Evolutionary conservation across 2,797 vertebrate species (phyloP), one percentile per base, ranked within the genome.

Genomic region (Chaetodon trifasciatus): DNA sequence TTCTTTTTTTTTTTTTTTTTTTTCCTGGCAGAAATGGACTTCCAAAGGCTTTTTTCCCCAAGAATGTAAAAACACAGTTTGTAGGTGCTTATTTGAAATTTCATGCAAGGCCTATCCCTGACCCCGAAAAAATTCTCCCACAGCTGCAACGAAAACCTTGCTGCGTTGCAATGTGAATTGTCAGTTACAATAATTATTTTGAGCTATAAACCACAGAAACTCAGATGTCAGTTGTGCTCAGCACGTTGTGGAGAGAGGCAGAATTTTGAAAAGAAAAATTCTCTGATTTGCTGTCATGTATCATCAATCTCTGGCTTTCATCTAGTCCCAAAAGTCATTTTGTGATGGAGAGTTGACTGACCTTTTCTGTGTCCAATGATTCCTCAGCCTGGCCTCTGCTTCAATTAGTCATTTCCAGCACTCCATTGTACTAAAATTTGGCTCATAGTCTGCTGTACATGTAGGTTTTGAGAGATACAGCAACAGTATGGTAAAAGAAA

Each of bases 151-250:
- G 1, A 77, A 79, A 68, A 63, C 15, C 12, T 32, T 16, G 28
- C 47, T 21, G 58, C 35, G 53, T 71, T 63, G 46, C 24, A 8
- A 39, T 53, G 50, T 67, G 52, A 72, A 81, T 66, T 84, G 73
- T 83, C 81, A 82, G 39, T 68, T 68, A 35, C 28, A 74, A 76
- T 78, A 70, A 85, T 81, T 65, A 79, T 81, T 82, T 84, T 17
- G 69, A 66, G 57, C 77, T 47, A 40, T 71, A 82, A 83, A 67
- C 57, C 61, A 46, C 46, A 47, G 28, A 55, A 62, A 58, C 65
- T 55, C 71, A 83, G 63, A 79, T 85, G 80, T 88, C 70, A 76
- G 64, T 79, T 28, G 44, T 65, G 60, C 76, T 85, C 49, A 70
- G 70, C 28, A 11, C 65, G 84, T 68, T 39, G 57, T 50, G 60